Base-by-base conservation (phyloP, 53 echinoderm and acorn worm species). In the Holothuria leucospilota region DNA sequence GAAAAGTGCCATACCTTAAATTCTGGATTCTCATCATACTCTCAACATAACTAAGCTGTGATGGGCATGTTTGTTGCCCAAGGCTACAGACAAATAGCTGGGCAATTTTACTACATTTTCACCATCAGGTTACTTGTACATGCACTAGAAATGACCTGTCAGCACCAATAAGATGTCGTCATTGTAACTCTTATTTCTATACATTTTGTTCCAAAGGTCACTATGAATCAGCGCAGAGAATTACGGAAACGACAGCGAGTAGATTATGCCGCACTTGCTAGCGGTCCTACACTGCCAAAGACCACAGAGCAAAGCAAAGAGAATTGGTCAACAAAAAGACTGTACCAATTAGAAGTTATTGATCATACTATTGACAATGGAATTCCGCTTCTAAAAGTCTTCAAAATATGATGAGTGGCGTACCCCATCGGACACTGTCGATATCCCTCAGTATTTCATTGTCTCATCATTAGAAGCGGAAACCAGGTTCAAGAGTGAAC, bases 391-490 rank as follows among this genome's bases (percentile, higher is more conserved):
- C 52, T 77, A 7, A 77, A 52, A 56, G 78, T 21, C 1, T 56
- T 52, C 78, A 27, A 53, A 77, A 78, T 72, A 13, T 52, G 78
- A 78, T 29, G 78, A 56, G 78, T 78, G 78, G 78, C 78, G 23
- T 24, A 7, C 3, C 78, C 29, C 58, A 53, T 78, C 51, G 5
- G 78, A 78, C 52, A 24, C 52, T 56, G 58, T 78, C 8, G 13
- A 78, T 78, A 51, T 78, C 6, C 78, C 66, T 9, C 66, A 26
- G 69, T 30, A 69, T 69, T 28, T 69, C 30, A 71, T 39, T 71
- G 42, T 20, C 5, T 71, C 42, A 16, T 39, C 71, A 71, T 8
- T 71, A n/a, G 71, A 71, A 71, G 71, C 71, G 29, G 71, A 71
- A 71, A 71, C 30, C 71, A 71, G 71, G 39, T 71, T 71, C 15